Base-by-base conservation (phyloP, 53 echinoderm and acorn worm genomes). In the Arbacia lixula region DNA sequence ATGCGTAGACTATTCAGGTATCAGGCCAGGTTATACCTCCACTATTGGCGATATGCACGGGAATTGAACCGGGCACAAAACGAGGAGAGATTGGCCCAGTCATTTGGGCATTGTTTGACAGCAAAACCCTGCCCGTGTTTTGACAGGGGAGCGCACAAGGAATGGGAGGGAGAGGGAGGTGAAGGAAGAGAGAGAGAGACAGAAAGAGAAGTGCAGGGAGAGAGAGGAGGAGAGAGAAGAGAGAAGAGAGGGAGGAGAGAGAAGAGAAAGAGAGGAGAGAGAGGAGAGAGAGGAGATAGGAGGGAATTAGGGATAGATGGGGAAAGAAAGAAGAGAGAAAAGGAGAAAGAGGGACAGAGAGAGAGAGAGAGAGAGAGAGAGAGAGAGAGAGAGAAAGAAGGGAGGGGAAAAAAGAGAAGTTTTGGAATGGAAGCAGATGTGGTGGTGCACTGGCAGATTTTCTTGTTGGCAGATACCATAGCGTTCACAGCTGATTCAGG, bases 401-500 rank as follows among this genome's bases (percentile, higher is more conserved):
- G 22, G 58, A 21, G n/a, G 16, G 16, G 22, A 20, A 57, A 57
- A 20, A 21, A 52, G 28, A 12, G 28, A 43, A 39, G 43, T 43
- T 42, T 27, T 69, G 69, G 69, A 69, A 69, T 42, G 46, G 69
- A 43, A 69, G 43, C 69, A 69, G 69, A 69, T 69, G 69, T 69
- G 42, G 29, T 40, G 29, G 46, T 69, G 40, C 28, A 69, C 8
- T 68, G 39, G 9, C 26, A 21, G 41, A 38, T 32, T 6, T 55
- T 6, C 2, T 37, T 69, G 69, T 1, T 16, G 69, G 24, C 69
- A 69, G 69, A 46, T 29, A n/a, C n/a, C n/a, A n/a, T n/a, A n/a
- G n/a, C n/a, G n/a, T n/a, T n/a, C n/a, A n/a, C n/a, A n/a, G n/a
- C n/a, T n/a, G n/a, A n/a, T n/a, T n/a, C n/a, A n/a, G n/a, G n/a